phyloP scores from a whole-genome alignment of 35 echinoderm and acorn worm species.

The Chiridota heheva region DNA sequence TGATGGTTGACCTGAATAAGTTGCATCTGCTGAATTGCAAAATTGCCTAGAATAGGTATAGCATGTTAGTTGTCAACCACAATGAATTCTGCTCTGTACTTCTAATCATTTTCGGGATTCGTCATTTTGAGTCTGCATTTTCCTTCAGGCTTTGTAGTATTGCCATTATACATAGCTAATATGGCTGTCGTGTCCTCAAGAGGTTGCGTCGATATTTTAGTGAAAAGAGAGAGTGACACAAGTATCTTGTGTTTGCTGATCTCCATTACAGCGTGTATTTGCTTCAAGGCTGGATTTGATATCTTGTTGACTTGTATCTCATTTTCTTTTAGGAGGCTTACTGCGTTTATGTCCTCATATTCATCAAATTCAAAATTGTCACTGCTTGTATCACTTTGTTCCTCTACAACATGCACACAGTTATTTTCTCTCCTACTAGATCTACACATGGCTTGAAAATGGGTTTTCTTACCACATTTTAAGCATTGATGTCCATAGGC shows the following conservation, averaged over 20 bases:
- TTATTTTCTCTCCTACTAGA: background rate
- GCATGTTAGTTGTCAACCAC: conserved; percentile 37
- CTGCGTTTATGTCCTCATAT: background rate
- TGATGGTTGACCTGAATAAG: conserved; percentile 50
- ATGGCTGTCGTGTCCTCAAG: background rate
- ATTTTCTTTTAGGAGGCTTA: no score
- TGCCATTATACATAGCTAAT: conserved; percentile 71
- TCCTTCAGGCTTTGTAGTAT: conserved; percentile 21
- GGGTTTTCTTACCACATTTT: conserved; percentile 1
- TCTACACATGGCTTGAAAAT: no score
- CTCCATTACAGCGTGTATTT: no score
- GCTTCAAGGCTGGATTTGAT: no score
- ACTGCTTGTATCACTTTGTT: background rate
- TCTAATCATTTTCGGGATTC: conserved; percentile 63
- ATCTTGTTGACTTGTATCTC: no score
- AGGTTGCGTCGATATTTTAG: background rate
- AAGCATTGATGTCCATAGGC: no score
- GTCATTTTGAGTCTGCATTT: conserved; percentile 53
- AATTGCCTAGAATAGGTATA: conserved; percentile 47
- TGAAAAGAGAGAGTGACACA: background rate
- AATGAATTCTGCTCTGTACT: conserved; percentile 49
- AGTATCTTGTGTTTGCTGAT: background rate
- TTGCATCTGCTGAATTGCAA: conserved; percentile 55
- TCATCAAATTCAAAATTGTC: no score
- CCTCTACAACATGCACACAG: no score